Evolutionary conservation across 1,140 invertebrate species (phyloP).

Genomic region (Orussus abietinus): DNA sequence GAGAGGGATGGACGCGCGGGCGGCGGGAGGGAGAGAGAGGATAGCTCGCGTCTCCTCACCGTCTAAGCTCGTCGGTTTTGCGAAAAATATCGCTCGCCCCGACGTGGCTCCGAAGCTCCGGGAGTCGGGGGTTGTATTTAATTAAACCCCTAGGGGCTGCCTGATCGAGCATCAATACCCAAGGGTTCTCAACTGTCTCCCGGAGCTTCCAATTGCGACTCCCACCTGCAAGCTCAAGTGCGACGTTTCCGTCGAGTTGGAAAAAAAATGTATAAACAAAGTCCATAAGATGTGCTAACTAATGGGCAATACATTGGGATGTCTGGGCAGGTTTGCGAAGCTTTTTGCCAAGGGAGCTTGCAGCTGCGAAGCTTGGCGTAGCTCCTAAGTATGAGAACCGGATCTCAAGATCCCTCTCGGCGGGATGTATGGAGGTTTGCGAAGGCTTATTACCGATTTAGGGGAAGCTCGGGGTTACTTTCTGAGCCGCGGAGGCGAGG

Average conservation of each 20-base stretch:
- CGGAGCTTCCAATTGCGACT: too few species aligned
- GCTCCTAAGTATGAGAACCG: conserved; percentile 44
- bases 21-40: not conserved
- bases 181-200: conserved; percentile 45
- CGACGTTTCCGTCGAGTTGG: too few species aligned
- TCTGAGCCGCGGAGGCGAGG: conserved; percentile 12
- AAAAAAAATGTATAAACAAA: too few species aligned
- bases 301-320: too few species aligned
- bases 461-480: conserved; percentile 32
- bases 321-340: too few species aligned
- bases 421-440: conserved; percentile 44
- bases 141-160: conserved; percentile 50
- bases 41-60: too few species aligned
- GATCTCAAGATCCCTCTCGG: conserved; percentile 37
- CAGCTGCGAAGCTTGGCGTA: too few species aligned
- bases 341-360: not conserved
- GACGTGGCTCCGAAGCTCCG: not conserved
- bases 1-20: too few species aligned
- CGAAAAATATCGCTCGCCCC: conserved; percentile 5
- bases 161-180: conserved; percentile 52
- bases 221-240: too few species aligned
- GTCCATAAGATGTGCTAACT: too few species aligned
- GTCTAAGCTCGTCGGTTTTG: too few species aligned
- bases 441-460: conserved; percentile 47
- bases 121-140: conserved; percentile 46